Evolutionary conservation across 2,888 invertebrate genomes (phyloP).

Genomic region (Homarus gammarus): DNA sequence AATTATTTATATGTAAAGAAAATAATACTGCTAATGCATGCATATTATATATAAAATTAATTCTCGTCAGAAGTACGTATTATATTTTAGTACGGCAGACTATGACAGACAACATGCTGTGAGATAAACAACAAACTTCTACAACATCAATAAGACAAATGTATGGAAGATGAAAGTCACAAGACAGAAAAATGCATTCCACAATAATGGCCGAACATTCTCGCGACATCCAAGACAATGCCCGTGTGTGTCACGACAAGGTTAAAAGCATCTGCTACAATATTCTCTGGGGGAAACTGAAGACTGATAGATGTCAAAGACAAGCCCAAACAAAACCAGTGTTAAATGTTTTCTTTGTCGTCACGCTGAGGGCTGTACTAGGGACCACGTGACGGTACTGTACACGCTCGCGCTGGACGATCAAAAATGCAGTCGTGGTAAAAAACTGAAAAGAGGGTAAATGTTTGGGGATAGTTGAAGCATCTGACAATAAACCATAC

Average conservation of each 20-base stretch:
- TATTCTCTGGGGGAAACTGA: not conserved
- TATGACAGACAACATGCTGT: conserved; percentile 25
- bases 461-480: too few relatives aligned
- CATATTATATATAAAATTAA: not conserved
- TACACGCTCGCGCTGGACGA: conserved; percentile 16
- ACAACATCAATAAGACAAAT: not conserved
- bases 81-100: conserved; percentile 15
- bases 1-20: not conserved
- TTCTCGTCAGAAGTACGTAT: not conserved
- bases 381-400: conserved; percentile 52
- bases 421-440: conserved; percentile 52
- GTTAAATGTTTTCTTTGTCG: conserved; percentile 26
- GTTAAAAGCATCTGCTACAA: conserved; percentile 11
- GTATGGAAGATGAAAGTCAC: not conserved
- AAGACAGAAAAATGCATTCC: not conserved
- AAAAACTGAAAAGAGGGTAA: too few relatives aligned
- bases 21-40: not conserved
- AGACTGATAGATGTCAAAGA: conserved; percentile 8
- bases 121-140: not conserved
- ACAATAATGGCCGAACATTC: not conserved
- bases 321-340: conserved; percentile 23
- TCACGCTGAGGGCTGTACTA: conserved; percentile 57
- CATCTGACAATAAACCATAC: too few relatives aligned
- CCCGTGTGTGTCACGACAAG: not conserved
- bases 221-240: conserved; percentile 8